Evolutionary conservation across 2,113 vertebrate species (phyloP), one percentile per base, ranked within the genome.

Genomic region (Mustela lutreola): DNA sequence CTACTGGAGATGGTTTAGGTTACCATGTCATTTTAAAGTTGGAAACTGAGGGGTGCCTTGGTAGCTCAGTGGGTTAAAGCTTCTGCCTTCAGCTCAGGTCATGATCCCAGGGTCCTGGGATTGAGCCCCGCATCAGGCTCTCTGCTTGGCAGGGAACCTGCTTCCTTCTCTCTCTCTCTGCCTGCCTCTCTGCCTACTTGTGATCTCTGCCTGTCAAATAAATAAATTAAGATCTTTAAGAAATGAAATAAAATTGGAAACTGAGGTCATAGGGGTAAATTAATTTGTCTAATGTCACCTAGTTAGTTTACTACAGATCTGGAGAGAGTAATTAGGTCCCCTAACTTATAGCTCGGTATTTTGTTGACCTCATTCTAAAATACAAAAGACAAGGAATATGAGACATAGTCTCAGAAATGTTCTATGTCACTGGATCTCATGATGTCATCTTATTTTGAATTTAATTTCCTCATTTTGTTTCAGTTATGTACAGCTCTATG

Each of bases 291-390:
- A 81, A 42, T 36, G 31, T 78, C 70, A 96, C 14, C 26, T 39
- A 36, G 60, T 45, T 78, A 94, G 28, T 16, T n/a, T 50, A 26
- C 9, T 88, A 7, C 12, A 36, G 71, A 48, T 31, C 4, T 83
- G 45, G 65, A 89, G 50, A 79, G 28, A 79, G 19, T n/a, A 53
- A 80, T 39, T 36, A 33, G 2, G 22, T 36, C 36, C 62, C 14
- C 11, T 73, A 24, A 67, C 18, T 21, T 70, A 89, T 21, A 36
- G 18, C 89, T 95, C 31, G 78, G 31, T 36, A 70, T 85, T 91
- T 50, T 48, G 12, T n/a, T 94, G 84, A 67, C 45, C 78, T 95
- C 67, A n/a, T 45, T 80, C 33, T 89, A 53, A 96, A 97, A 82
- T 70, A 48, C 2, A 48, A 82, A 90, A 95, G n/a, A 48, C 19